Base-by-base conservation (phyloP, 2,888 invertebrate species). In the Molorchus minor region DNA sequence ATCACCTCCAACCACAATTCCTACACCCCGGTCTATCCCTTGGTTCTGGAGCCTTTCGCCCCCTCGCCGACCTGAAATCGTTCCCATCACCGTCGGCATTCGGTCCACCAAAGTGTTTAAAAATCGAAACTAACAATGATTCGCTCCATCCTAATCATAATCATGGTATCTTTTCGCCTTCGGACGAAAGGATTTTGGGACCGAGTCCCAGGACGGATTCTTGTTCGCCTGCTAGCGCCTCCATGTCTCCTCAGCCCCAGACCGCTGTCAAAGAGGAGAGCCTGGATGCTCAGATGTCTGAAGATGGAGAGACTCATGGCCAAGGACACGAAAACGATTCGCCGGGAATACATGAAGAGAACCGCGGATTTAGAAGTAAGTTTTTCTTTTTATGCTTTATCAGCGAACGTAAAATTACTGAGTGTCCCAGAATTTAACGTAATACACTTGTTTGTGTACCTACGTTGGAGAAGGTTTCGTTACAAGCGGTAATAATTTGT, bases 1-100 rank as follows among this genome's bases (percentile, higher is more conserved):
- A 88, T 71, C 89, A 88, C 75, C 83, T 90, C 70, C 89, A 88
- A 75, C 89, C 88, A 65, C 90, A 89, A 77, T 88, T 90, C 75
- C 82, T 90, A 61, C 89, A 88, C 72, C 88, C 89, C 20, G 83
- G 83, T 36, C 80, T 90, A 61, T 86, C 88, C 36, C 84, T 87
- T 68, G 84, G 84, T 60, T 82, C 83, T 44, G 84, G 85, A 62
- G 85, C 85, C 35, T 87, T 86, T 74, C 82, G 86, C 60, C 86
- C 86, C 2, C 77, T 86, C 55, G 84, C 86, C 57, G 82, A 85
- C 66, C 79, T 84, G 60, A 83, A 84, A 75, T 81, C 84, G 69
- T 83, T 85, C 67, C 80, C 80, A 16, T 81, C 82, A 40, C 85
- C 86, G 56, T 89, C 89, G 73, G 89, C 89, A 16, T 89, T 89